Evolutionary conservation across 2,888 invertebrate genomes (phyloP).

Genomic region (Elaeidobius kamerunicus): DNA sequence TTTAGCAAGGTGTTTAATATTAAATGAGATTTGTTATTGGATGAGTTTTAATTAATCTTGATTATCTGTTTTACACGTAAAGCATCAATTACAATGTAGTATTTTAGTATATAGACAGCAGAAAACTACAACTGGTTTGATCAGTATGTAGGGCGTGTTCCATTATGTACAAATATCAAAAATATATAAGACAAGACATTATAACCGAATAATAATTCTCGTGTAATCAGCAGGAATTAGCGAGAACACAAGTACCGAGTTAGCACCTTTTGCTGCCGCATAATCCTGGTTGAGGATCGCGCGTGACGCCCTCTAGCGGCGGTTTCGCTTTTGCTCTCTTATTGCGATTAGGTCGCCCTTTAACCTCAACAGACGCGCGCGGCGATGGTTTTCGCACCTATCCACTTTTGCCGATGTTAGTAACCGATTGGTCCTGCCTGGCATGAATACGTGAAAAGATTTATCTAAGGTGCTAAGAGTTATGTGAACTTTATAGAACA

Average conservation of each 20-base stretch:
- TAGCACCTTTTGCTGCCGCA: slow-evolving; percentile 28
- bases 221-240: slow-evolving; percentile 26
- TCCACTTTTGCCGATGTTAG: slow-evolving; percentile 3
- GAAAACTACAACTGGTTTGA: no score
- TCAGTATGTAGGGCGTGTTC: slow-evolving; percentile 1
- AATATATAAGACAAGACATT: not conserved
- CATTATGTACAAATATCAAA: no score
- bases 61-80: no score
- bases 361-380: slow-evolving; percentile 37
- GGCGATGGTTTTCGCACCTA: slow-evolving; percentile 27
- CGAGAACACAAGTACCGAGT: slow-evolving; percentile 21
- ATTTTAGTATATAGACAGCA: no score
- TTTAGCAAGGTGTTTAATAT: no score
- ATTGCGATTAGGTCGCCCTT: slow-evolving; percentile 47
- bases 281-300: slow-evolving; percentile 21
- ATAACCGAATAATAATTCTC: slow-evolving; percentile 14
- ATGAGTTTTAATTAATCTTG: no score
- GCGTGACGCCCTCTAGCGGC: slow-evolving; percentile 31
- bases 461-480: not conserved
- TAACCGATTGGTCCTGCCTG: not conserved
- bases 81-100: no score
- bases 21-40: no score
- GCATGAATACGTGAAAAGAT: slow-evolving; percentile 1
- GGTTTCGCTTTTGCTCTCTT: slow-evolving; percentile 44
- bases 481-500: slow-evolving; percentile 1